Conservation (phyloP, 2,888 invertebrate genomes). For the Protodeltote pygarga region DNA sequence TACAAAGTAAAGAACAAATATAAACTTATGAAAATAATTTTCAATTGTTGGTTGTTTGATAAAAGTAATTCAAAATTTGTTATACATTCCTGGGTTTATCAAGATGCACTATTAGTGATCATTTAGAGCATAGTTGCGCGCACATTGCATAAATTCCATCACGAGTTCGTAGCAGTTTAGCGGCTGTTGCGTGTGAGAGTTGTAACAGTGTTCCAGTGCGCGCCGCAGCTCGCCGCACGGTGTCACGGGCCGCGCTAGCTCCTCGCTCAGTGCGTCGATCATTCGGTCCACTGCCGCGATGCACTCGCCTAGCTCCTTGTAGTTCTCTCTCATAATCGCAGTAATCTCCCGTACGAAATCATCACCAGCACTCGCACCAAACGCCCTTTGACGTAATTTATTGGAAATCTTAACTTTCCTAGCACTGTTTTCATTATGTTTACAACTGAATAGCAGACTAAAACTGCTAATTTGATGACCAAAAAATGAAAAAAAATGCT, state of each 20-base stretch:
- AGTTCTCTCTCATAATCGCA: constrained; percentile 37
- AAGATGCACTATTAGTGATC: constrained; percentile 4
- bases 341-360: constrained; percentile 29
- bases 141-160: constrained; percentile 47
- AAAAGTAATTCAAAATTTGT: constrained; percentile 17
- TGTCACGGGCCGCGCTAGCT: background rate
- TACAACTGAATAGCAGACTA: constrained; percentile 7
- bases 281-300: constrained; percentile 21
- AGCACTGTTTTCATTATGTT: constrained; percentile 16
- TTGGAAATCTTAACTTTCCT: constrained; percentile 28
- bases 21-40: too few species aligned
- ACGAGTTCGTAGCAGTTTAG: constrained; percentile 50
- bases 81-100: constrained; percentile 10
- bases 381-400: constrained; percentile 29
- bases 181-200: constrained; percentile 19
- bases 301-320: constrained; percentile 39
- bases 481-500: constrained; percentile 39
- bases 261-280: constrained; percentile 9
- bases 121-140: constrained; percentile 32
- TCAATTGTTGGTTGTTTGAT: constrained; percentile 1
- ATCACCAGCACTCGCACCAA: constrained; percentile 20
- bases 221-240: constrained; percentile 38
- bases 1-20: too few species aligned
- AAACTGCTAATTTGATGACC: constrained; percentile 17
- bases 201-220: constrained; percentile 48